Evolutionary conservation across 2,888 invertebrate genomes (phyloP).

Genomic region (Drosophila pegasa): DNA sequence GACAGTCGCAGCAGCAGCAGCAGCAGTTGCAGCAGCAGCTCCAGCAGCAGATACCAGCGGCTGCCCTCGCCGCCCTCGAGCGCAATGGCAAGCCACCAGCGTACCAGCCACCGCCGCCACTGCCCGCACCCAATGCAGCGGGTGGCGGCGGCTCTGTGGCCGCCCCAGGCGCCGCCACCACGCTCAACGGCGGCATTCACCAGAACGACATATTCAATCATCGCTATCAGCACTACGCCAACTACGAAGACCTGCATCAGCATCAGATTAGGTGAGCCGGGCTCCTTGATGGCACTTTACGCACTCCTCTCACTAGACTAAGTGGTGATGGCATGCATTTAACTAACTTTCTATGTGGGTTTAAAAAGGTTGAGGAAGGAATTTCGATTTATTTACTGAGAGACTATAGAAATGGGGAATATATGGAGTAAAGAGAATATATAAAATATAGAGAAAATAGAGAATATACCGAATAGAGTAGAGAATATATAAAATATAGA

Average conservation of each 20-base stretch:
- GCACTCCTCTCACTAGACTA: background rate
- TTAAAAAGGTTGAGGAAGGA: background rate
- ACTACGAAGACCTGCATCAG: conserved; percentile 94
- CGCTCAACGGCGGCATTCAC: conserved; percentile 79
- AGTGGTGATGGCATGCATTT: conserved; percentile 34
- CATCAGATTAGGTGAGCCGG: conserved; percentile 91
- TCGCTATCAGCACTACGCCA: conserved; percentile 90
- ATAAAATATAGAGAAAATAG: no score
- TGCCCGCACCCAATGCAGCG: conserved; percentile 77
- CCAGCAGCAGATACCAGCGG: conserved; percentile 76
- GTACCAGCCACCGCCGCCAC: conserved; percentile 85
- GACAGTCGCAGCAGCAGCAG: conserved; percentile 33
- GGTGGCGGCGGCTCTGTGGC: conserved; percentile 54
- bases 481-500: no score
- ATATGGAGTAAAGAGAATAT: no score
- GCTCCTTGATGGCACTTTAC: conserved; percentile 3
- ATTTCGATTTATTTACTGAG: no score
- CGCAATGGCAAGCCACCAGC: conserved; percentile 83
- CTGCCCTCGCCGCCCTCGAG: conserved; percentile 81
- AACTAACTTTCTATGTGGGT: conserved; percentile 14
- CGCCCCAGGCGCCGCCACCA: background rate
- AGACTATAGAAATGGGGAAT: no score
- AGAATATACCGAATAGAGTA: no score
- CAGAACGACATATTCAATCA: conserved; percentile 85
- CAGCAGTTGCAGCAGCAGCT: conserved; percentile 81